These are phyloP conservation scores for Fragum fragum DNA, from an alignment of 2,888 invertebrate genomes.

Conservation along the genomic window DNA sequence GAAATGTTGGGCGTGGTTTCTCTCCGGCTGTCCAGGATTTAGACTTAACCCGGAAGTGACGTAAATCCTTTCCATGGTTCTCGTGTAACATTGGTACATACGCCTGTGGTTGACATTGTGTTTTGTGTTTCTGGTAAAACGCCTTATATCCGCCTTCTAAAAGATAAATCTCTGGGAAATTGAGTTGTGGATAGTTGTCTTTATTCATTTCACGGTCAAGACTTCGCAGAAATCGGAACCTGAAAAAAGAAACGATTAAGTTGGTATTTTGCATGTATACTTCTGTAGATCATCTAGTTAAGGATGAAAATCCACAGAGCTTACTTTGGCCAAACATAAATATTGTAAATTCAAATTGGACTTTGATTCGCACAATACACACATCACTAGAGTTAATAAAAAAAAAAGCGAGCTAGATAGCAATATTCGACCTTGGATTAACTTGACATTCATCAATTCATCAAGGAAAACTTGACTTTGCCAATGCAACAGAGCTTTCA, in stretches of 20 bases:
- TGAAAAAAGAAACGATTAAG: slow-evolving; percentile 82
- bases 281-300: too few relatives aligned
- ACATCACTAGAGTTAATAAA: too few relatives aligned
- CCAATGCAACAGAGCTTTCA: too few relatives aligned
- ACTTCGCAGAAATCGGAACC: slow-evolving; percentile 93
- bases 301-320: too few relatives aligned
- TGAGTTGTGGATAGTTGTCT: slow-evolving; percentile 93
- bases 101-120: slow-evolving; percentile 91
- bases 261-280: too few relatives aligned
- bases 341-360: too few relatives aligned
- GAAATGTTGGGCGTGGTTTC: slow-evolving; percentile 11
- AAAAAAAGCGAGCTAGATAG: too few relatives aligned
- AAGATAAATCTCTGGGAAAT: slow-evolving; percentile 97
- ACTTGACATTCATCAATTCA: too few relatives aligned
- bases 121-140: slow-evolving; percentile 90
- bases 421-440: too few relatives aligned
- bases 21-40: slow-evolving; percentile 89
- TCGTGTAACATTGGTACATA: slow-evolving; percentile 96
- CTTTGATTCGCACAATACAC: too few relatives aligned
- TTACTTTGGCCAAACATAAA: too few relatives aligned
- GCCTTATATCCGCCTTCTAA: slow-evolving; percentile 95
- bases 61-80: slow-evolving; percentile 91
- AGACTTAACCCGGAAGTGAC: slow-evolving; percentile 92
- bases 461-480: too few relatives aligned
- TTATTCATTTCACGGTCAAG: slow-evolving; percentile 94